Base-by-base conservation (phyloP, 2,797 vertebrate species). In the Crocidura indochinensis region DNA sequence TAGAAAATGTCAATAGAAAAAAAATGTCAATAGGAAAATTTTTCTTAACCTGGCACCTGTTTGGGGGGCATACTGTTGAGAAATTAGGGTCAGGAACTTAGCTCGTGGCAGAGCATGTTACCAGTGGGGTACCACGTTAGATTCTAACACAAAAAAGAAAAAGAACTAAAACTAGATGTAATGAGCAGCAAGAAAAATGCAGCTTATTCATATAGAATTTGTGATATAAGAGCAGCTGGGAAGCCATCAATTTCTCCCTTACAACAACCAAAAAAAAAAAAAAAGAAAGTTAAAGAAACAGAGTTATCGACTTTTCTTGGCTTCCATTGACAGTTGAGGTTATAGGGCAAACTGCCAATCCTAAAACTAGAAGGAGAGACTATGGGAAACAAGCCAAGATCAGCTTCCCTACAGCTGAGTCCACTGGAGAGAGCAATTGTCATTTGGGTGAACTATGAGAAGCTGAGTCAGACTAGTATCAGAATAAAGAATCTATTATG, bases 181-280 rank as follows among this genome's bases (percentile, higher is more conserved):
- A 51, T 77, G n/a, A 26, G n/a, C 53, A 93, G 47, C 38, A 73
- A 49, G 71, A 78, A 78, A 87, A 65, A 77, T 44, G 44, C 10
- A 67, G 20, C n/a, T 87, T 71, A 44, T 83, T 88, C 17, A 81
- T 6, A 68, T 8, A 65, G 47, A 65, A 47, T 29, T 65, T 82
- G 38, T 22, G 51, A 53, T 19, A 49, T 60, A 56, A 24, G 71
- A 90, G 60, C 49, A 60, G 3, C 19, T 60, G 64, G n/a, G n/a
- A 82, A 56, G 24, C 47, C 65, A 67, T 53, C 24, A 38, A 31
- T 83, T 26, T 17, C 19, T 73, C 56, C 8, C 4, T 78, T 49
- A 68, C 9, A 78, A 67, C 38, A 62, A 83, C 26, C 46, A 56
- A 3, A 69, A 53, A 62, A 15, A 56, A 3, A 69, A 53, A 62